Conservation (phyloP, 2,113 vertebrate species). For the Globicephala melas region DNA sequence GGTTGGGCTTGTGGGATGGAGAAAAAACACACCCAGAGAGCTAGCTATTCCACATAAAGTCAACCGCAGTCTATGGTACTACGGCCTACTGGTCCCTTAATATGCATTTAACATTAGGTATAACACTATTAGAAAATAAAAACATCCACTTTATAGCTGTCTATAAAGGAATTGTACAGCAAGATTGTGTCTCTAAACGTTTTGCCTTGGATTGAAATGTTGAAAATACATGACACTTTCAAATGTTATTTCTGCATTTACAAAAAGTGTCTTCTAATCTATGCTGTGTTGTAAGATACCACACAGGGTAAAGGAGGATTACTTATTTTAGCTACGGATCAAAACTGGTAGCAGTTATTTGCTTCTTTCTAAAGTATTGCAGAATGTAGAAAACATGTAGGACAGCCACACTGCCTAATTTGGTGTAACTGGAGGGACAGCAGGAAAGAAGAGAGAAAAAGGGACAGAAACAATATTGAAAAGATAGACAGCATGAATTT, state of each 20-base stretch:
- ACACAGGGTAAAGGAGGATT: background rate
- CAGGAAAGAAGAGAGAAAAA: background rate
- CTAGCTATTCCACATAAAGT: background rate
- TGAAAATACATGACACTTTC: background rate
- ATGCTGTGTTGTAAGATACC: background rate
- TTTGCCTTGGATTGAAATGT: background rate
- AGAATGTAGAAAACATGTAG: no score
- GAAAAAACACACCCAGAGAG: background rate
- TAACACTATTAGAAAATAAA: background rate
- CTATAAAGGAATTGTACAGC: background rate
- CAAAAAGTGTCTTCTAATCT: background rate
- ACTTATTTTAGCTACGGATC: background rate
- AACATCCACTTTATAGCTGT: background rate
- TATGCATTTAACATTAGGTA: background rate
- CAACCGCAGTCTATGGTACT: background rate
- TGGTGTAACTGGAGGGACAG: background rate
- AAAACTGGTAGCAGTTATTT: background rate
- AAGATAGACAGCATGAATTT: background rate
- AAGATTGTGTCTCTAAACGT: background rate
- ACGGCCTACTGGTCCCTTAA: background rate
- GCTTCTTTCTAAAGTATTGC: background rate
- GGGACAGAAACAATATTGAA: background rate
- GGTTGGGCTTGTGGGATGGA: background rate
- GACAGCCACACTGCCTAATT: background rate
- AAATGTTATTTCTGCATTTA: background rate